Evolutionary conservation across 2,113 vertebrate species (phyloP), one percentile per base, ranked within the genome.

Genomic region (Suricata suricatta): DNA sequence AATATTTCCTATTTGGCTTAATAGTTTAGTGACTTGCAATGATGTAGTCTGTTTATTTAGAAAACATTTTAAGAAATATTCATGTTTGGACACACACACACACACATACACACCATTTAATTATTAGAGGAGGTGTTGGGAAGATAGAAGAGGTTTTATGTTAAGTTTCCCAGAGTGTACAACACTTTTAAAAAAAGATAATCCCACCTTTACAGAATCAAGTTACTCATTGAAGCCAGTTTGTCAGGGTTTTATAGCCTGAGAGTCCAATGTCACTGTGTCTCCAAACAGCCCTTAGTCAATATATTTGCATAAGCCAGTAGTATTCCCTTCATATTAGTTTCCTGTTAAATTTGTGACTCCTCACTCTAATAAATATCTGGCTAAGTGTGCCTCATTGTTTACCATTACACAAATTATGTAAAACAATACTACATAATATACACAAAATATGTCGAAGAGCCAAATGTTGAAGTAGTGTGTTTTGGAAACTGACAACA

Each of bases 401-500:
- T 87, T 84, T 93, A 93, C 3, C 11, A 77, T 94, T 71, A 29
- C 2, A 41, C 7, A 90, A 31, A 31, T 94, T 88, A 82, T 52
- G 5, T 60, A 74, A 69, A 83, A 90, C 10, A 83, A 74, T 50
- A 74, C 35, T 80, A 60, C 0, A 9, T 35, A 17, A n/a, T n/a
- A n/a, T 60, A 31, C 7, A 84, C 12, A 83, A 86, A 93, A 54
- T 80, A 72, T 31, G 3, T 52, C 29, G 57, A 69, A 80, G 13
- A 14, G 2, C 0, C 31, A 71, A 29, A 33, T 76, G 23, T 64
- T 84, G 35, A 91, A 84, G 81, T 87, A 38, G 9, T 69, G 13
- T 60, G 47, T 60, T 88, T 95, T 90, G 47, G 1, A 8, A 91
- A 98, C 97, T 98, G 98, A 99, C 98, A 99, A 98, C 98, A 98